A percentile compares a stretch with the other conserved stretches of the same genome.
phyloP scores from a whole-genome alignment of 2,113 vertebrate species.

The Ondatra zibethicus region DNA sequence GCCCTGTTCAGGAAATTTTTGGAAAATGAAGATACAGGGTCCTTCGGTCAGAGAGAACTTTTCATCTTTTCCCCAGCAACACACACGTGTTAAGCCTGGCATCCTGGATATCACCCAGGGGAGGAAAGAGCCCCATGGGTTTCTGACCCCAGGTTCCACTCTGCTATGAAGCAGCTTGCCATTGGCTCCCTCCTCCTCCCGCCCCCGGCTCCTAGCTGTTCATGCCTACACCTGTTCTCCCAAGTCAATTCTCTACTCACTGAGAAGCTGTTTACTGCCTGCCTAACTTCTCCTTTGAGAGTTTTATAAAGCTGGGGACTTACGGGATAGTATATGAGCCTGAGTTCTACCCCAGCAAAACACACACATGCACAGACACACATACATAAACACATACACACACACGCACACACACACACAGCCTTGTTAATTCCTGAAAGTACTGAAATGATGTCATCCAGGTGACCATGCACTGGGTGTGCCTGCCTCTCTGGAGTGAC shows the following conservation, averaged over 20 bases:
- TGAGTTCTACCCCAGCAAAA: background rate
- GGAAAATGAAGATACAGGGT: background rate
- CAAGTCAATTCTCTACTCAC: background rate
- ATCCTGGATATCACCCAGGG: background rate
- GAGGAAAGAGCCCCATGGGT: too few relatives aligned
- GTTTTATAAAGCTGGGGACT: background rate
- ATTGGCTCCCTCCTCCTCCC: background rate
- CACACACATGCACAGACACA: background rate
- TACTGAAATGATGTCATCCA: background rate
- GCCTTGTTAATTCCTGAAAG: background rate
- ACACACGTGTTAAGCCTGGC: background rate
- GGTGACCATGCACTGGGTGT: accelerated
- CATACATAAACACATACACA: background rate
- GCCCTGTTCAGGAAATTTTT: background rate
- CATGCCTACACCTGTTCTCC: background rate
- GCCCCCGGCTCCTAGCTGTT: background rate
- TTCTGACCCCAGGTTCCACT: background rate
- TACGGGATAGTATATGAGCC: background rate
- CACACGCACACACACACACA: background rate
- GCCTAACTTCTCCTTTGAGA: background rate
- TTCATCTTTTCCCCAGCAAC: background rate
- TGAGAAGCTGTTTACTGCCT: background rate
- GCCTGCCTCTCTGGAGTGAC: background rate
- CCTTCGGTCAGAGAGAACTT: background rate
- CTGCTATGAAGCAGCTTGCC: background rate